A percentile compares a stretch with the other conserved stretches of the same genome.
Conservation (phyloP, 1,140 invertebrate genomes). For the Calliphora vicina region DNA sequence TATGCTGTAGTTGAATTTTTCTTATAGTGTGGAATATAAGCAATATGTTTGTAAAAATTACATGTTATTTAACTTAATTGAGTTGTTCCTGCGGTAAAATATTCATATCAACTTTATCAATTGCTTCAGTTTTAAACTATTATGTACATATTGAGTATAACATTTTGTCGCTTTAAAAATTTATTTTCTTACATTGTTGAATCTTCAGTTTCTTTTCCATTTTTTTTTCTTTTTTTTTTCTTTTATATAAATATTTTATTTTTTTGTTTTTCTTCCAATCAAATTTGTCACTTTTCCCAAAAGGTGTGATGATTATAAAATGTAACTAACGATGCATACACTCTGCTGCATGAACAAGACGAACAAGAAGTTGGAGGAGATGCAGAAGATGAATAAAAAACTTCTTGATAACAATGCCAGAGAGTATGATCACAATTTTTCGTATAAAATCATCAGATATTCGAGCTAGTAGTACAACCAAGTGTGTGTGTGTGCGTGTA, state of each 20-base stretch:
- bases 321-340: constrained; percentile 18
- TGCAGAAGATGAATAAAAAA: neutral
- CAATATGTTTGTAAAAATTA: no score
- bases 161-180: no score
- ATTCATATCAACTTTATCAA: neutral
- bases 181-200: no score
- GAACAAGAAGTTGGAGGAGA: neutral
- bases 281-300: constrained; percentile 32
- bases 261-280: neutral
- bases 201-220: no score
- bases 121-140: no score
- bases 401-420: constrained; percentile 28
- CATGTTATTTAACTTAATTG: neutral
- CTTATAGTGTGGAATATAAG: no score
- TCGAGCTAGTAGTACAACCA: neutral
- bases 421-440: constrained; percentile 16
- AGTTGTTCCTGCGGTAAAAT: neutral
- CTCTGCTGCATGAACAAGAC: neutral
- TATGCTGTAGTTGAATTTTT: no score
- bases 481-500: neutral
- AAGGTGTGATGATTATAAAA: constrained; percentile 31
- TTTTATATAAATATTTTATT: no score
- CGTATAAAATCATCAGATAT: neutral
- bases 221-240: no score
- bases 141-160: no score